A percentile compares a stretch with the other conserved stretches of the same genome.
phyloP scores from a whole-genome alignment of 2,888 invertebrate genomes.

The Spilosoma lubricipeda region DNA sequence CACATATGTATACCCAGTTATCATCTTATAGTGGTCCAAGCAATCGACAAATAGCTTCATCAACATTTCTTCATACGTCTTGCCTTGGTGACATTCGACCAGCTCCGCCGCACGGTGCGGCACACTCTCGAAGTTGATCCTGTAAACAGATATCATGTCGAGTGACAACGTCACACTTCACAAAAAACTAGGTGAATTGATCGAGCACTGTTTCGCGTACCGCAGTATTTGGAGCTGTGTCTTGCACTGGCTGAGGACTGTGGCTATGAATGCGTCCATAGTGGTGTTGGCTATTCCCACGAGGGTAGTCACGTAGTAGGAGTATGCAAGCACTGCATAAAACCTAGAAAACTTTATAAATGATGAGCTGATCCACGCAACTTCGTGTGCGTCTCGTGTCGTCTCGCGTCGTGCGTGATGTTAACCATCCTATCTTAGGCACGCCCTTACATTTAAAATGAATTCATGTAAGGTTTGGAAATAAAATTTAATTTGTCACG shows the following conservation, averaged over 20 bases:
- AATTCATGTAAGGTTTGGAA: no score
- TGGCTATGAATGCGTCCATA: slow-evolving; percentile 80
- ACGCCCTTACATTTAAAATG: no score
- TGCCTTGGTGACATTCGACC: slow-evolving; percentile 28
- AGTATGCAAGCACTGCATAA: slow-evolving; percentile 65
- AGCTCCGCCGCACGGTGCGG: slow-evolving; percentile 53
- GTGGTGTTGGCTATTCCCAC: slow-evolving; percentile 81
- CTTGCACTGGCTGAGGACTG: slow-evolving; percentile 73
- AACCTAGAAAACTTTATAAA: slow-evolving; percentile 59
- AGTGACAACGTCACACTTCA: background rate
- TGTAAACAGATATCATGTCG: slow-evolving; percentile 40
- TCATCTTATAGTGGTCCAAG: slow-evolving; percentile 66
- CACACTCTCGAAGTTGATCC: slow-evolving; percentile 65
- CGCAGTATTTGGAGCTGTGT: slow-evolving; percentile 73
- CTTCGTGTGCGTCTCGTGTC: no score
- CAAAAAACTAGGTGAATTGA: background rate
- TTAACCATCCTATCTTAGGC: no score
- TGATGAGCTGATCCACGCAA: no score
- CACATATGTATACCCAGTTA: slow-evolving; percentile 56
- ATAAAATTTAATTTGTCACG: no score
- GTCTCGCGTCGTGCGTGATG: no score
- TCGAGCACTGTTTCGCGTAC: slow-evolving; percentile 43
- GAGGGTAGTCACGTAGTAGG: slow-evolving; percentile 76
- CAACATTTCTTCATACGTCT: slow-evolving; percentile 48
- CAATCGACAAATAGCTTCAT: slow-evolving; percentile 60